Evolutionary conservation across 2,797 vertebrate species (phyloP).

Genomic region (Myotis planiceps): DNA sequence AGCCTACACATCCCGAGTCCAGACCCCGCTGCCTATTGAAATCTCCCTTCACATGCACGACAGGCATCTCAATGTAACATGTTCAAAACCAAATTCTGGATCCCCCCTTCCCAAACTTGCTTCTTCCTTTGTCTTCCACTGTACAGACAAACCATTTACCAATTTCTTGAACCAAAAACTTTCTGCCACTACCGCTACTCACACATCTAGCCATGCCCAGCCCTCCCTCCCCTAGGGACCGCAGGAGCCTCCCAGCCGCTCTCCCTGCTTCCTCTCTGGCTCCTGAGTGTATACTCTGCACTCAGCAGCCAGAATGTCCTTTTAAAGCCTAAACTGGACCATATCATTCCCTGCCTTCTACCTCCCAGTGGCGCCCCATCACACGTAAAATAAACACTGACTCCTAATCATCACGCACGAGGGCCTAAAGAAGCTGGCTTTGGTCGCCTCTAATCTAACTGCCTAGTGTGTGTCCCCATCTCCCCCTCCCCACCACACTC

Average conservation of each 20-base stretch:
- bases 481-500: no score
- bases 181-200: not conserved
- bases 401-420: not conserved
- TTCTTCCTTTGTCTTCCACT: not conserved
- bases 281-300: not conserved
- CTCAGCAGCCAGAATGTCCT: not conserved
- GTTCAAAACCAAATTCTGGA: not conserved
- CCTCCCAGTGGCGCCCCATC: not conserved
- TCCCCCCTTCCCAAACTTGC: not conserved
- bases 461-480: not conserved
- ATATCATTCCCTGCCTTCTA: not conserved
- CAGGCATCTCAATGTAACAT: not conserved
- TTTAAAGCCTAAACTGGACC: not conserved
- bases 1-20: not conserved
- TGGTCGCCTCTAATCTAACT: not conserved
- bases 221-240: fast-evolving
- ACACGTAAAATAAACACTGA: not conserved
- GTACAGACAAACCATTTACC: not conserved
- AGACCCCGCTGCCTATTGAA: not conserved
- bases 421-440: not conserved
- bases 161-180: not conserved
- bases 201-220: fast-evolving
- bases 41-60: not conserved
- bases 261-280: not conserved
- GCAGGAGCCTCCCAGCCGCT: fast-evolving